A percentile compares a stretch with the other conserved stretches of the same genome.
phyloP scores from a whole-genome alignment of 2,888 invertebrate genomes.

The Arge pagana region DNA sequence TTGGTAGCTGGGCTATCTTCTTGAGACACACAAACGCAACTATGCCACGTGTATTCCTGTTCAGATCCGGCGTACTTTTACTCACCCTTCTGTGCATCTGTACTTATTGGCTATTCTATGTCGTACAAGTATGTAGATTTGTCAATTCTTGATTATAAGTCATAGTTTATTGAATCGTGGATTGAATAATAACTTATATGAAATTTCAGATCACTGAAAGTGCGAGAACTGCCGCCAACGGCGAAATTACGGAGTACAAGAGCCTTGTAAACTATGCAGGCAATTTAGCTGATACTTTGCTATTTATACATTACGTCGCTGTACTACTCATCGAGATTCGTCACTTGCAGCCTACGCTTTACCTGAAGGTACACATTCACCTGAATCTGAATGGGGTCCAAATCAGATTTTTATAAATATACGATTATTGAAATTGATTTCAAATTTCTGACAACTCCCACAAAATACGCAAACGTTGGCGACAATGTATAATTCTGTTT shows the following conservation, averaged over 20 bases:
- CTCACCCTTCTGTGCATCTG: slow-evolving; percentile 90
- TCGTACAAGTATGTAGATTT: slow-evolving; percentile 71
- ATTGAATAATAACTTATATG: slow-evolving; percentile 28
- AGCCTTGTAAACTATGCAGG: slow-evolving; percentile 90
- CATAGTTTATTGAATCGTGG: slow-evolving; percentile 25
- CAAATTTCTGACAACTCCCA: background rate
- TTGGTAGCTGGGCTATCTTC: slow-evolving; percentile 93
- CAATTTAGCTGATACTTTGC: slow-evolving; percentile 88
- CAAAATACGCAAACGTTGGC: background rate
- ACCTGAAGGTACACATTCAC: slow-evolving; percentile 66
- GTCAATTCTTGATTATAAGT: background rate
- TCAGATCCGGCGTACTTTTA: slow-evolving; percentile 85
- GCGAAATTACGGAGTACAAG: slow-evolving; percentile 84
- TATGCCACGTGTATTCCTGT: slow-evolving; percentile 89
- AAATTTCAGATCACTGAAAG: slow-evolving; percentile 69
- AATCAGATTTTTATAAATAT: background rate
- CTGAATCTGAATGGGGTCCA: background rate
- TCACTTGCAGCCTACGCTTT: slow-evolving; percentile 88
- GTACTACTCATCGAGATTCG: slow-evolving; percentile 92
- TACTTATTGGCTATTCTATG: slow-evolving; percentile 98
- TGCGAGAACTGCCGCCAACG: slow-evolving; percentile 77
- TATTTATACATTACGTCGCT: slow-evolving; percentile 94
- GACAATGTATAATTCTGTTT: background rate
- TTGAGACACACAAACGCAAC: slow-evolving; percentile 82
- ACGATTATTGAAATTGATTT: slow-evolving; percentile 10